Evolutionary conservation across 2,113 vertebrate genomes (phyloP).

Genomic region (Mesocricetus auratus): DNA sequence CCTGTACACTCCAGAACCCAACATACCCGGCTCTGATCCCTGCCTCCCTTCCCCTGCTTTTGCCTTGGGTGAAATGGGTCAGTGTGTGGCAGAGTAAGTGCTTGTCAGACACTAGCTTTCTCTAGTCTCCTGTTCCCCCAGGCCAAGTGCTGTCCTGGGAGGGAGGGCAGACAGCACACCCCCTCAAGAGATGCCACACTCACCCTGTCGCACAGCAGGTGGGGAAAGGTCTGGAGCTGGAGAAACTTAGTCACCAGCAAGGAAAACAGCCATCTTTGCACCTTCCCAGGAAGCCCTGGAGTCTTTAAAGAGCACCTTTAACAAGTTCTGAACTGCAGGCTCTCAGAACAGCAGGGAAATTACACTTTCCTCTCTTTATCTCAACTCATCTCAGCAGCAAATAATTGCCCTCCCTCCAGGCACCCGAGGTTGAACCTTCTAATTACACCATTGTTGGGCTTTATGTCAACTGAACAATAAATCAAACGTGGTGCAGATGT

Average conservation of each 20-base stretch:
- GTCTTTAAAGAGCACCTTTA: conserved; percentile 70
- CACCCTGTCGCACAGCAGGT: neutral
- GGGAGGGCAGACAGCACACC: neutral
- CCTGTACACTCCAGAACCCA: rapidly evolving
- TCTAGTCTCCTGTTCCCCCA: neutral
- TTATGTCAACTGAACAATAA: conserved; percentile 75
- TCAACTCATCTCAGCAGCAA: conserved; percentile 82
- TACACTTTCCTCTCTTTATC: conserved; percentile 63
- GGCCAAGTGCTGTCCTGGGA: neutral
- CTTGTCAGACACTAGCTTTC: too few relatives aligned
- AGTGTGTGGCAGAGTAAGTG: neutral
- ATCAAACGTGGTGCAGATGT: conserved; percentile 71
- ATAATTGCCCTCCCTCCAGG: conserved; percentile 79
- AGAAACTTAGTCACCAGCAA: neutral
- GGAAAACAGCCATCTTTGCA: neutral
- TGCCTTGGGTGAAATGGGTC: neutral
- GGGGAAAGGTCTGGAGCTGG: neutral
- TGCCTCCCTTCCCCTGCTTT: neutral
- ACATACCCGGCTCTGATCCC: neutral
- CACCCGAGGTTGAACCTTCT: conserved; percentile 70
- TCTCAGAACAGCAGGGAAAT: conserved; percentile 65
- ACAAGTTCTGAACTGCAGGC: conserved; percentile 70
- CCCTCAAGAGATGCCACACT: neutral
- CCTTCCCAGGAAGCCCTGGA: neutral
- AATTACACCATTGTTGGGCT: conserved; percentile 81